phyloP scores from a whole-genome alignment of 2,797 vertebrate species.

The Spizella passerina region DNA sequence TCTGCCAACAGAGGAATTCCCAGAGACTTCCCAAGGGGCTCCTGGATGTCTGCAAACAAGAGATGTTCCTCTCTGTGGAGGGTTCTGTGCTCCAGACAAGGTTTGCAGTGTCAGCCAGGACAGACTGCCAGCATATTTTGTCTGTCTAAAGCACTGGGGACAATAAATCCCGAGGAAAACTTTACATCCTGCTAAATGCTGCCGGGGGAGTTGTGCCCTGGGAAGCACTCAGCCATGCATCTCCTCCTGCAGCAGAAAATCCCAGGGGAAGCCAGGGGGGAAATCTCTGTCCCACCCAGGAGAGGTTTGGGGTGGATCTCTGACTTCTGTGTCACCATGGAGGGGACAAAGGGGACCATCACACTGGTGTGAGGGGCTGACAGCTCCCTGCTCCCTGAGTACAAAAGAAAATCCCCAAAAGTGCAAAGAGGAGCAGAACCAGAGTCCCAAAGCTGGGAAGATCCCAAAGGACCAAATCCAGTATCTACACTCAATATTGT shows the following conservation, averaged over 20 bases:
- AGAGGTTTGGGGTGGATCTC: not conserved
- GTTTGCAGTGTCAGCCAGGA: not conserved
- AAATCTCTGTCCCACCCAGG: not conserved
- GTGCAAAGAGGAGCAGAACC: not conserved
- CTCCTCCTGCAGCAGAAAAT: not conserved
- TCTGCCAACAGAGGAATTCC: not conserved
- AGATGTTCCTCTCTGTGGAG: not conserved
- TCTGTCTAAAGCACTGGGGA: not conserved
- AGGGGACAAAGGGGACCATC: not conserved
- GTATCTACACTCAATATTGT: accelerated
- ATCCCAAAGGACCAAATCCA: not conserved
- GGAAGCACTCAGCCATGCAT: not conserved
- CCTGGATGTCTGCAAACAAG: not conserved
- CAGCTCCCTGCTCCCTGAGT: not conserved
- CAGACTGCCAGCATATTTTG: not conserved
- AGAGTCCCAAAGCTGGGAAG: not conserved
- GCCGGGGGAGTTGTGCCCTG: not conserved
- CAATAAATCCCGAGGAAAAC: not conserved
- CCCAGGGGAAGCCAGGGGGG: not conserved
- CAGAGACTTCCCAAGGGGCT: not conserved
- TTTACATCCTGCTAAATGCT: not conserved
- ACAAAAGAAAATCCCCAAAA: not conserved
- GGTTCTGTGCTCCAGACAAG: not conserved
- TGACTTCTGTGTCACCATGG: not conserved
- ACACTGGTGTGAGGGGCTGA: not conserved